These are phyloP conservation scores for Spodoptera litura DNA, from an alignment of 1,140 invertebrate genomes.

Conservation along the genomic window DNA sequence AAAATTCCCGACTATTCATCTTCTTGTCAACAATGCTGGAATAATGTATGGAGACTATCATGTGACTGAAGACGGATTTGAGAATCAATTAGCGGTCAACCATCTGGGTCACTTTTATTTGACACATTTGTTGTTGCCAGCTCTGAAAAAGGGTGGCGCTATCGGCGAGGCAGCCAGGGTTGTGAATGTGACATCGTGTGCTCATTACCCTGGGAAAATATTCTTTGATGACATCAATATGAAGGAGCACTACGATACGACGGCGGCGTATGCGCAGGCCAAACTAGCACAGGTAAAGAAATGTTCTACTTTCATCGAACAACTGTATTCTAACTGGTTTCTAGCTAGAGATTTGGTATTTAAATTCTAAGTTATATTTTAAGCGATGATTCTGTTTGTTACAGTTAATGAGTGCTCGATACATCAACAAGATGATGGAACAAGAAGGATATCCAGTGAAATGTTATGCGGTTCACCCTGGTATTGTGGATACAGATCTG, in stretches of 20 bases:
- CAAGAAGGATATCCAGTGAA: conserved; percentile 88
- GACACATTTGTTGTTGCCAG: conserved; percentile 93
- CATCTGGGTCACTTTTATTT: conserved; percentile 96
- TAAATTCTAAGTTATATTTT: conserved; percentile 26
- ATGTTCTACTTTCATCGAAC: conserved; percentile 12
- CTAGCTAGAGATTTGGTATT: background rate
- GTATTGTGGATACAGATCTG: conserved; percentile 94
- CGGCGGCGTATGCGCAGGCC: conserved; percentile 93
- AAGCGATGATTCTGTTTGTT: conserved; percentile 58
- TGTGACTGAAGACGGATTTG: conserved; percentile 92
- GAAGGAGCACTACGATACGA: conserved; percentile 88
- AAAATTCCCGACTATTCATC: conserved; percentile 89
- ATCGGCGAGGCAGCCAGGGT: conserved; percentile 88
- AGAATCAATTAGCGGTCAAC: conserved; percentile 94
- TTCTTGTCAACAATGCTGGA: conserved; percentile 95
- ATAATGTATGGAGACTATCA: conserved; percentile 94
- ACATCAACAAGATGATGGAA: conserved; percentile 88
- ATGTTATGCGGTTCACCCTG: conserved; percentile 94
- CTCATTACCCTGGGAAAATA: conserved; percentile 90
- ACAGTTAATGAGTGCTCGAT: conserved; percentile 89
- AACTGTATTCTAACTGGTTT: conserved; percentile 3
- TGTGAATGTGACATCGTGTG: conserved; percentile 95
- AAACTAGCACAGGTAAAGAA: conserved; percentile 92
- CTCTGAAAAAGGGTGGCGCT: conserved; percentile 88
- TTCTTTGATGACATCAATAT: conserved; percentile 93